Conservation (phyloP, 2,113 vertebrate genomes). For the Semnopithecus entellus region DNA sequence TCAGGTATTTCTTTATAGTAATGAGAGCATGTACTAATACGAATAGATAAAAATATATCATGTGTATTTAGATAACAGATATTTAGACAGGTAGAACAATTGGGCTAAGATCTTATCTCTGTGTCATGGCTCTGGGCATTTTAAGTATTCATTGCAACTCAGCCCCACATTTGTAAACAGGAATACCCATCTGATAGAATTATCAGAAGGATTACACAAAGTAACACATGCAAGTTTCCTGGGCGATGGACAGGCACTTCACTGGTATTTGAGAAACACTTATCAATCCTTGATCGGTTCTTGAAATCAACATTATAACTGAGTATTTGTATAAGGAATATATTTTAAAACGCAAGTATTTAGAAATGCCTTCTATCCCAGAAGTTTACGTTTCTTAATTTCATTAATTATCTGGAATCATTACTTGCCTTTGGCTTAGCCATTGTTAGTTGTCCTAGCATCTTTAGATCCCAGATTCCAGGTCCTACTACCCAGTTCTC, state of each 20-base stretch:
- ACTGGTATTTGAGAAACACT: neutral
- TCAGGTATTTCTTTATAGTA: no score
- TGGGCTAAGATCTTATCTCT: neutral
- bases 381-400: neutral
- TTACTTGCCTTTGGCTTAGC: neutral
- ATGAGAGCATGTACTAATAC: no score
- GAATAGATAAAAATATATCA: no score
- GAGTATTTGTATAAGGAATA: neutral
- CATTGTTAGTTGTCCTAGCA: neutral
- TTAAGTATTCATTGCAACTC: neutral
- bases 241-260: neutral
- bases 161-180: neutral
- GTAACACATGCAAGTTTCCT: neutral
- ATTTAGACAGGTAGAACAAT: neutral
- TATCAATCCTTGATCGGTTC: neutral
- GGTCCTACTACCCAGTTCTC: neutral
- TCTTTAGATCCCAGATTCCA: neutral
- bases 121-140: neutral
- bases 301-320: neutral
- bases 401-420: neutral
- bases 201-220: neutral
- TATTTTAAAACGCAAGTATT: neutral
- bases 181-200: neutral
- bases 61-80: no score
- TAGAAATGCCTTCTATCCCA: neutral